Conservation (phyloP, 2,888 invertebrate genomes). For the Thera britannica region DNA sequence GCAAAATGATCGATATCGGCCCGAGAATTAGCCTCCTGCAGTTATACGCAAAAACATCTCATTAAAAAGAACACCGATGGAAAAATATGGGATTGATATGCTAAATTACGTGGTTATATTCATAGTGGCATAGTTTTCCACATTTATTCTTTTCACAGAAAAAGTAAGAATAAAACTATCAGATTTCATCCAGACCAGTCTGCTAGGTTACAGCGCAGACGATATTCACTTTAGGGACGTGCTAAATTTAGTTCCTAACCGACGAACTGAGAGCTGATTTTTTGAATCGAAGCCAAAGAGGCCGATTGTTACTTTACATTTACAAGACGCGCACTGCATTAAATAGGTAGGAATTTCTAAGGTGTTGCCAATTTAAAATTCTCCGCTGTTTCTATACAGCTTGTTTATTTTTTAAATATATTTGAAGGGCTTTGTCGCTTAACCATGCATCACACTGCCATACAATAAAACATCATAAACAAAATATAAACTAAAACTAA, state of each 20-base stretch:
- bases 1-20: too few relatives aligned
- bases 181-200: conserved; percentile 7
- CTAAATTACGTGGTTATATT: too few relatives aligned
- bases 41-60: too few relatives aligned
- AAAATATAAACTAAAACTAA: too few relatives aligned
- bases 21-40: too few relatives aligned
- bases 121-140: too few relatives aligned
- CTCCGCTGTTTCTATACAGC: not conserved
- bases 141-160: too few relatives aligned
- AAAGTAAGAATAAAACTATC: not conserved
- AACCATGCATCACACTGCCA: too few relatives aligned
- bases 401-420: not conserved
- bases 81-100: too few relatives aligned
- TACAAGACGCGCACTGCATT: conserved; percentile 61
- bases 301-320: conserved; percentile 57
- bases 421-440: too few relatives aligned
- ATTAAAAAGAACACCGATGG: too few relatives aligned
- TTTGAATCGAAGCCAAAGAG: conserved; percentile 70
- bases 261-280: conserved; percentile 55
- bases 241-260: conserved; percentile 45
- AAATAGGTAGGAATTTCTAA: conserved; percentile 18
- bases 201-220: conserved; percentile 21
- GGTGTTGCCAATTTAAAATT: conserved; percentile 12
- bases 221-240: conserved; percentile 26
- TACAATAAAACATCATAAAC: too few relatives aligned